phyloP scores from a whole-genome alignment of 2,797 vertebrate genomes.

The Acomys russatus region DNA sequence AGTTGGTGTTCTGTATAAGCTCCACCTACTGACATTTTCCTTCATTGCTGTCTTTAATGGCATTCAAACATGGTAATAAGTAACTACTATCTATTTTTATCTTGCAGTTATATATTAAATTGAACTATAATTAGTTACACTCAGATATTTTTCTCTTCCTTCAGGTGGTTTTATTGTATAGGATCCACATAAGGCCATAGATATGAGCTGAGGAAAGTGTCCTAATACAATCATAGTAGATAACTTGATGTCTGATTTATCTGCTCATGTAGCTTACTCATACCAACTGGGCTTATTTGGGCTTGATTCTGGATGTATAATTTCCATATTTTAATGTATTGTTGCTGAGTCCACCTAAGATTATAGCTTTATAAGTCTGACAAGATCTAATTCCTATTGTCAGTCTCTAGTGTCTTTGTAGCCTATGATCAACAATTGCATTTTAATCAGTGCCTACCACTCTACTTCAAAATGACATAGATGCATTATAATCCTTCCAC shows the following conservation, averaged over 20 bases:
- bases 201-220: neutral
- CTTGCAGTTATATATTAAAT: neutral
- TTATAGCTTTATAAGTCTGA: neutral
- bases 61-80: neutral
- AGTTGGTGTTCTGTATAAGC: neutral
- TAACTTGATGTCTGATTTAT: neutral
- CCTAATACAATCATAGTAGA: neutral
- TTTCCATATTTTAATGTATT: neutral
- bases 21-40: neutral
- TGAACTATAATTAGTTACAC: neutral
- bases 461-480: neutral
- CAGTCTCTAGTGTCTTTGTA: neutral
- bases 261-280: neutral
- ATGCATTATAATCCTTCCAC: neutral
- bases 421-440: neutral
- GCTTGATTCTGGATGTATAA: neutral
- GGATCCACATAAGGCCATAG: neutral
- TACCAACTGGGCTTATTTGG: neutral
- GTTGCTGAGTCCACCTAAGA: neutral
- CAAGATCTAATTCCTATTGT: neutral
- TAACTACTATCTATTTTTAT: neutral
- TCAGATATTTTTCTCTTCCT: neutral
- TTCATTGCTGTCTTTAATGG: constrained; percentile 4
- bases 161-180: neutral
- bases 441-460: neutral